phyloP scores from a whole-genome alignment of 2,113 vertebrate species.

The Uria lomvia region DNA sequence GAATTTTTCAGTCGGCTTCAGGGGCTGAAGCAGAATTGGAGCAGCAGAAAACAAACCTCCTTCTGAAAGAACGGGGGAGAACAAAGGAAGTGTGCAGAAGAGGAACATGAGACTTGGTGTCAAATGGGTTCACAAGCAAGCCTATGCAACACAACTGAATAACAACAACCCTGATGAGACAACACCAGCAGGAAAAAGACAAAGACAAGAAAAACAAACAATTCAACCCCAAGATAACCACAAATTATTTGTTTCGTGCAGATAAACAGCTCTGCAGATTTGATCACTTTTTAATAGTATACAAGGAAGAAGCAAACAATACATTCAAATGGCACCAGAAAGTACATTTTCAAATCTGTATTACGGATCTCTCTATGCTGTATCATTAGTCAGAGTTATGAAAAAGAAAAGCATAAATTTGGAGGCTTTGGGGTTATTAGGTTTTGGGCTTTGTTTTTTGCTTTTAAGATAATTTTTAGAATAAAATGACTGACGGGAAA shows the following conservation, averaged over 20 bases:
- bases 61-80: background rate
- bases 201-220: constrained; percentile 1
- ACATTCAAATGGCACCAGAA: background rate
- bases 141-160: background rate
- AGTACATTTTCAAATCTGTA: background rate
- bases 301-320: background rate
- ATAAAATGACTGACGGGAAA: background rate
- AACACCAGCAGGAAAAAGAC: background rate
- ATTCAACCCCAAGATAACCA: constrained; percentile 20
- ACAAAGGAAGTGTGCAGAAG: background rate
- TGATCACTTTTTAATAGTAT: background rate
- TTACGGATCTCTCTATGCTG: background rate
- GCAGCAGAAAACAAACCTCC: background rate
- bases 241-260: constrained; percentile 6
- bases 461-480: background rate
- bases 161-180: background rate
- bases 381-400: background rate
- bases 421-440: background rate
- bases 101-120: background rate
- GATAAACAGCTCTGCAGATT: background rate
- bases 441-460: background rate
- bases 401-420: background rate
- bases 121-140: constrained; percentile 26
- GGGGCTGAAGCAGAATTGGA: background rate
- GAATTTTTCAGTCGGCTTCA: background rate